phyloP scores from a whole-genome alignment of 2,113 vertebrate species.

The Camelus dromedarius region DNA sequence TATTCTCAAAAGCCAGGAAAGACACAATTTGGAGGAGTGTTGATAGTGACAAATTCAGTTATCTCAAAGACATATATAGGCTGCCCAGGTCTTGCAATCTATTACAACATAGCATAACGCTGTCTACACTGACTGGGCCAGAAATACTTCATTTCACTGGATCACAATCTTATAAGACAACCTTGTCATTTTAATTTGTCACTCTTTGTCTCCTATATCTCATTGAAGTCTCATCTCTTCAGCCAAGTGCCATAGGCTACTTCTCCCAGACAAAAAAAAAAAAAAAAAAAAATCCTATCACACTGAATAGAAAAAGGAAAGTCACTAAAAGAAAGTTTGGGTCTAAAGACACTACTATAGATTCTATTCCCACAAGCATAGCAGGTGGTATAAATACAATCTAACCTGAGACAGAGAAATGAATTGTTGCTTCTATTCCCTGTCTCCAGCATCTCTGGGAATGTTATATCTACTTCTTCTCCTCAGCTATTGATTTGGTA shows the following conservation, averaged over 20 bases:
- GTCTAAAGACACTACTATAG: slow-evolving; percentile 84
- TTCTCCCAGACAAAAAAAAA: slow-evolving; percentile 72
- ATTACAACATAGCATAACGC: slow-evolving; percentile 80
- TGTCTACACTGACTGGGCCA: slow-evolving; percentile 84
- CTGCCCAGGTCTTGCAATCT: slow-evolving; percentile 78
- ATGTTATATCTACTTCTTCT: slow-evolving; percentile 79
- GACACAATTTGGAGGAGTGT: slow-evolving; percentile 10
- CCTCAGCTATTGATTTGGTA: slow-evolving; percentile 61
- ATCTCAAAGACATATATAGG: slow-evolving; percentile 79
- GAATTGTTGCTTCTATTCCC: slow-evolving; percentile 78
- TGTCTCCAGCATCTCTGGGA: slow-evolving; percentile 50
- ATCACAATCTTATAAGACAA: slow-evolving; percentile 89
- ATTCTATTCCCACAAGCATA: slow-evolving; percentile 80
- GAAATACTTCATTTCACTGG: slow-evolving; percentile 87
- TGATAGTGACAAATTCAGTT: slow-evolving; percentile 84
- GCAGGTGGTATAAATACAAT: slow-evolving; percentile 84
- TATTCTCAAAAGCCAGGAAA: slow-evolving; percentile 70
- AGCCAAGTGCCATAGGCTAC: slow-evolving; percentile 86
- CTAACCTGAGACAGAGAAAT: slow-evolving; percentile 77
- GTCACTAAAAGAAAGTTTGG: slow-evolving; percentile 83
- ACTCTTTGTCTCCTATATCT: slow-evolving; percentile 82
- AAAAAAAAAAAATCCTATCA: slow-evolving; percentile 82
- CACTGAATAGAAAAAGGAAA: slow-evolving; percentile 83
- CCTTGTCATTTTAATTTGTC: slow-evolving; percentile 91
- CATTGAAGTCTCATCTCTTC: slow-evolving; percentile 81